These are phyloP conservation scores for Melanerpes aurifrons DNA, from an alignment of 2,113 vertebrate genomes.

Conservation along the genomic window DNA sequence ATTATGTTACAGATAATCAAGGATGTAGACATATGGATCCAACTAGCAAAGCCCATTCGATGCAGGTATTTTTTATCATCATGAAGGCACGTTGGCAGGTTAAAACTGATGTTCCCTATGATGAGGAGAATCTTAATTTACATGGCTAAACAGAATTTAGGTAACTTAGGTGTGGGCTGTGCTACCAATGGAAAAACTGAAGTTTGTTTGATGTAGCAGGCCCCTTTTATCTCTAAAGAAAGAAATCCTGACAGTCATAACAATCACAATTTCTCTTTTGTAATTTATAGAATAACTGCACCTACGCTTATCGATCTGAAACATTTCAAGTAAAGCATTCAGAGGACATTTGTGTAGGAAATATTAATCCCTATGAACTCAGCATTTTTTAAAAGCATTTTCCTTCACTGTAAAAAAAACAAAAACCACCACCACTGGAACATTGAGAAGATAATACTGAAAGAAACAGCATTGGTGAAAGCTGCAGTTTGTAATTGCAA, in stretches of 20 bases:
- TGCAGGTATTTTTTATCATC: neutral
- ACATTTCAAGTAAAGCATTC: conserved; percentile 73
- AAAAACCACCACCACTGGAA: conserved; percentile 65
- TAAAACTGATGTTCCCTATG: neutral
- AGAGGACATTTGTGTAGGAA: conserved; percentile 65
- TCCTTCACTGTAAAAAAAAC: conserved; percentile 74
- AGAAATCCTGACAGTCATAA: conserved; percentile 12
- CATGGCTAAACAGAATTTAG: neutral
- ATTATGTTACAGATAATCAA: conserved; percentile 26
- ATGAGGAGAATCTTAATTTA: neutral
- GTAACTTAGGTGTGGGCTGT: neutral
- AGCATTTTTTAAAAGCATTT: conserved; percentile 65
- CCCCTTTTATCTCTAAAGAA: conserved; percentile 15
- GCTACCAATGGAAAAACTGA: conserved; percentile 8
- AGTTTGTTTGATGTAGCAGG: conserved; percentile 19
- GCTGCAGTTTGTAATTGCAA: conserved; percentile 93
- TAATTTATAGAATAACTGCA: conserved; percentile 54
- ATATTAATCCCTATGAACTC: conserved; percentile 64
- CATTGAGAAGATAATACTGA: conserved; percentile 77
- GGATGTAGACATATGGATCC: conserved; percentile 9
- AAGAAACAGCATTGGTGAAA: conserved; percentile 83
- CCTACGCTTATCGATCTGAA: conserved; percentile 67
- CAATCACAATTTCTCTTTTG: conserved; percentile 6
- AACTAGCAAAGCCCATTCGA: neutral
- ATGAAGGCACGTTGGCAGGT: neutral